These are phyloP conservation scores for Eudasyphora cyanicolor DNA, from an alignment of 2,888 invertebrate genomes.

Conservation along the genomic window DNA sequence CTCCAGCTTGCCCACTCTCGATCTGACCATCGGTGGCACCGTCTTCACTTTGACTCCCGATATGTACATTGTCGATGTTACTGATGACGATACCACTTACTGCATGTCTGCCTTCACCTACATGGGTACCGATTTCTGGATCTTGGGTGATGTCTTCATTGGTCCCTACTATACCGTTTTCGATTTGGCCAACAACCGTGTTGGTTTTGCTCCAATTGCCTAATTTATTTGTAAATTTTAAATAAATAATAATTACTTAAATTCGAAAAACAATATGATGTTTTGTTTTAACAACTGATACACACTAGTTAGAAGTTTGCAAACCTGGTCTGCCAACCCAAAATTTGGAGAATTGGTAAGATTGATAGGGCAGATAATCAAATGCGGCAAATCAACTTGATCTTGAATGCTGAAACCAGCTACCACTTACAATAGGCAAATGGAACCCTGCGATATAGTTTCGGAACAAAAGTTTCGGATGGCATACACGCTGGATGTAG, in stretches of 20 bases:
- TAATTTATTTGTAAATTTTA: constrained; percentile 72
- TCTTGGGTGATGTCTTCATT: constrained; percentile 97
- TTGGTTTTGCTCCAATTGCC: constrained; percentile 90
- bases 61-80: constrained; percentile 86
- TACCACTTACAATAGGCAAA: no score
- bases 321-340: no score
- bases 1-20: constrained; percentile 87
- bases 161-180: constrained; percentile 97
- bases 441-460: no score
- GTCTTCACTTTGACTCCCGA: constrained; percentile 87
- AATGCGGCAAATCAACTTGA: no score
- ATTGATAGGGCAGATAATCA: no score
- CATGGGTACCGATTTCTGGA: constrained; percentile 88
- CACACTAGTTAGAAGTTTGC: no score
- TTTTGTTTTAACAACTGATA: neutral
- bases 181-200: constrained; percentile 89
- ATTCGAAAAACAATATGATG: no score
- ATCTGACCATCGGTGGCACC: constrained; percentile 87
- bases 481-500: no score
- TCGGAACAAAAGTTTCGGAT: no score
- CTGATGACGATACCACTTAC: constrained; percentile 79
- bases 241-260: neutral
- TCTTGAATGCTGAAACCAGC: no score
- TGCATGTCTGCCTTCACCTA: constrained; percentile 97
- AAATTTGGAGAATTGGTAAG: no score